Evolutionary conservation across 1,140 invertebrate species (phyloP), one percentile per base, ranked within the genome.

Genomic region (Rhagoletis zephyria): DNA sequence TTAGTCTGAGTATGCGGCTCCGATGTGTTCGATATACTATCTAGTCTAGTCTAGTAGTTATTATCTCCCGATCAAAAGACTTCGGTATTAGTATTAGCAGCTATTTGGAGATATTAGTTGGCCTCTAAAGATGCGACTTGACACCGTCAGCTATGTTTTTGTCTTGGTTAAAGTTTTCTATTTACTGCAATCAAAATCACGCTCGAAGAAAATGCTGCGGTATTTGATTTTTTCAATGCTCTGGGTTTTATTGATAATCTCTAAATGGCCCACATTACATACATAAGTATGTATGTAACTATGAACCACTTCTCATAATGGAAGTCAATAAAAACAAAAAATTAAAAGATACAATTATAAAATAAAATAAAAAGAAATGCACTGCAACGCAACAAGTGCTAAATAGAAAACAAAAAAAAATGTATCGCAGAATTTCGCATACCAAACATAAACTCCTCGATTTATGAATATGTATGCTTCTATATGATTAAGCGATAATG

Each of bases 361-460:
- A 85, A 48, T 14, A 61, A 63, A 45, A 45, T 74, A 48, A 14
- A 48, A 74, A 45, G 14, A 51, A 81, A 30, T 56, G 74, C 74
- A 81, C 74, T 81, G 45, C 74, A 81, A 81, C 51, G 74, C 74
- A 81, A 81, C 74, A 48, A 81, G 74, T 48, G 74, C 74, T 56
- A 19, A 42, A 19, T n/a, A 30, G 30, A 30, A 30, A 30, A 30
- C 16, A 10, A 30, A 81, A 7, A 14, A 56, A 56, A 81, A 51
- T n/a, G 19, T 30, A 12, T 56, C 16, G 51, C 40, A 14, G 42
- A 2, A 2, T 45, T 74, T 45, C 42, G 16, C 40, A 74, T 14
- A 74, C 40, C 67, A 74, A 74, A 74, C 67, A 74, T 48, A 48
- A 48, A 74, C 45, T 45, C 42, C 7, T 16, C 16, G 40, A 42